Conservation (phyloP, 92 coral and sea anemone species). For the Muricea muricata region DNA sequence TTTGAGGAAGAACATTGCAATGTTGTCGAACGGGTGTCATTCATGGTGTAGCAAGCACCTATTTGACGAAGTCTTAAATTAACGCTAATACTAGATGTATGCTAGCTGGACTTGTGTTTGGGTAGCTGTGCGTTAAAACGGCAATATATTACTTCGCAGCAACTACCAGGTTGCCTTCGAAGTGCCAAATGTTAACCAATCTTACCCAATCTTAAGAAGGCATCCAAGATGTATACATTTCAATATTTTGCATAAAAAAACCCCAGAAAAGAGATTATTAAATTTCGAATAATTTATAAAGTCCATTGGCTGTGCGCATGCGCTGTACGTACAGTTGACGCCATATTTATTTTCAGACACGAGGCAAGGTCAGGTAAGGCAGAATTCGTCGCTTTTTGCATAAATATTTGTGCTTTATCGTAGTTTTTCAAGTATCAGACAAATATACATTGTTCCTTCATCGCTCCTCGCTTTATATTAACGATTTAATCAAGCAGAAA, state of each 20-base stretch:
- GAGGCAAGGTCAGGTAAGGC: neutral
- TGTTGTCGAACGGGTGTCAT: too few relatives aligned
- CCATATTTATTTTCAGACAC: neutral
- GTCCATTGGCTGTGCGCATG: neutral
- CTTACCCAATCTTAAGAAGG: too few relatives aligned
- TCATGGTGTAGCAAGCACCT: too few relatives aligned
- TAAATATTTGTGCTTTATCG: neutral
- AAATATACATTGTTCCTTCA: neutral
- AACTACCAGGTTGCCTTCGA: neutral
- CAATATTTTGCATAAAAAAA: neutral
- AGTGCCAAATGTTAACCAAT: too few relatives aligned
- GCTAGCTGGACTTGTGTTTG: neutral
- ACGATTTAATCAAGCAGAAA: neutral
- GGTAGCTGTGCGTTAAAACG: too few relatives aligned
- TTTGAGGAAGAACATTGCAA: too few relatives aligned
- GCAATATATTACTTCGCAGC: neutral
- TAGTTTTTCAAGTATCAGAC: neutral
- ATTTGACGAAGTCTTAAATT: too few relatives aligned
- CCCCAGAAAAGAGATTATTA: neutral
- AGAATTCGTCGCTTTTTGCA: neutral
- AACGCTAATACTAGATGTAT: too few relatives aligned
- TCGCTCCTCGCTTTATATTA: neutral
- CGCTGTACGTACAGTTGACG: neutral
- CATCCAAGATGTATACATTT: neutral
- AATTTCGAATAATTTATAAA: neutral